Percentiles rank a stretch among this genome's conserved stretches.
phyloP scores from a whole-genome alignment of 2,888 invertebrate genomes.

The Nemapogon koenigi region DNA sequence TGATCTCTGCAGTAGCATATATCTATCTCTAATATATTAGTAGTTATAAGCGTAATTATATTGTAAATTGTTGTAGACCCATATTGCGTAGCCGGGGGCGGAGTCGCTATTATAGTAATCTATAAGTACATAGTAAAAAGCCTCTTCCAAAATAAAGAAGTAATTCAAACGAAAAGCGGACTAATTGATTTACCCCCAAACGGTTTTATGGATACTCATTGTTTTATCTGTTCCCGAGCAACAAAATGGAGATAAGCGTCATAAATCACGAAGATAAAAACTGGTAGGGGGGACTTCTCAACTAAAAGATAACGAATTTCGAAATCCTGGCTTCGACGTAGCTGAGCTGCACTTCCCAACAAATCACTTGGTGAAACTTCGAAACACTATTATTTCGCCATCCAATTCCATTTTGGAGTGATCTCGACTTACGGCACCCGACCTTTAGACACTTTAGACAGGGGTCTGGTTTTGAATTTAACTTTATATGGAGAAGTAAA shows the following conservation, averaged over 20 bases:
- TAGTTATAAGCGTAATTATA: too few species aligned
- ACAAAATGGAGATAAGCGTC: slow-evolving; percentile 32
- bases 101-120: too few species aligned
- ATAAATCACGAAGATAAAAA: slow-evolving; percentile 51
- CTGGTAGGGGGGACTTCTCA: neutral
- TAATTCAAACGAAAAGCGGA: neutral
- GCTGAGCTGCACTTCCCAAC: slow-evolving; percentile 2
- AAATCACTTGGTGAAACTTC: slow-evolving; percentile 5
- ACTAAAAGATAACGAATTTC: slow-evolving; percentile 7
- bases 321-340: slow-evolving; percentile 2
- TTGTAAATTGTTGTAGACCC: too few species aligned
- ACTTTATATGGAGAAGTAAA: too few species aligned
- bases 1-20: too few species aligned
- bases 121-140: neutral
- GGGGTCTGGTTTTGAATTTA: too few species aligned
- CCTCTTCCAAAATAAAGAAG: neutral
- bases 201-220: slow-evolving; percentile 1
- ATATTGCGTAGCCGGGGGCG: too few species aligned
- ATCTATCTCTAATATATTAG: too few species aligned
- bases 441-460: too few species aligned
- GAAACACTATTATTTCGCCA: slow-evolving; percentile 1
- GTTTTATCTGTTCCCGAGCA: slow-evolving; percentile 6
- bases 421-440: too few species aligned
- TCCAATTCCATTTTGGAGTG: slow-evolving; percentile 5
- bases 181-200: slow-evolving; percentile 1